Conservation (phyloP, 92 coral and sea anemone genomes). For the Montipora capitata region DNA sequence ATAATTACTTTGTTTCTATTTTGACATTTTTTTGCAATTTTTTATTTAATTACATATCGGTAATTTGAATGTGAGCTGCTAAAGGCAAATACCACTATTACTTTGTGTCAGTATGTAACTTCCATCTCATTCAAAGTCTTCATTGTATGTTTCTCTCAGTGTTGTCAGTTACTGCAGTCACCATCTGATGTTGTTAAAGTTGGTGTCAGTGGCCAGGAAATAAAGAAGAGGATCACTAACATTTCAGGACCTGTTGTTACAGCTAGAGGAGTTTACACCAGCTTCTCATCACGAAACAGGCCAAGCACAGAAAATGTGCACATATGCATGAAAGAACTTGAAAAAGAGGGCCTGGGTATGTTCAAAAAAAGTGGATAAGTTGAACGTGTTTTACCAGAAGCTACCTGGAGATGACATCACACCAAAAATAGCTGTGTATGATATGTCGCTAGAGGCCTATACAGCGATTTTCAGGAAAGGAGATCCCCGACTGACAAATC, state of each 20-base stretch:
- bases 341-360: neutral
- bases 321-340: conserved; percentile 27
- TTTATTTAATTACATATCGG: no score
- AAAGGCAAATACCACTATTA: no score
- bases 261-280: conserved; percentile 46
- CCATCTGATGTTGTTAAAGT: conserved; percentile 27
- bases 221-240: conserved; percentile 2
- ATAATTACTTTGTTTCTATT: no score
- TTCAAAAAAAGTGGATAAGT: conserved; percentile 35
- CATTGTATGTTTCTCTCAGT: no score
- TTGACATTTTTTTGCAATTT: no score
- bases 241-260: conserved; percentile 46
- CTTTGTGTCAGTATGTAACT: no score
- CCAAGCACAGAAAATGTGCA: conserved; percentile 41
- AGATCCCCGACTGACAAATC: neutral
- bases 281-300: conserved; percentile 35
- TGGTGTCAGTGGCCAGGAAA: neutral
- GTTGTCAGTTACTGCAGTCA: neutral
- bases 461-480: conserved; percentile 32
- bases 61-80: no score
- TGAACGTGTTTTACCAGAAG: conserved; percentile 21
- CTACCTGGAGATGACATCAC: conserved; percentile 34
- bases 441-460: conserved; percentile 42
- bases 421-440: conserved; percentile 32
- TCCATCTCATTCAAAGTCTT: no score